Evolutionary conservation across 2,797 vertebrate genomes (phyloP).

Genomic region (Champsocephalus gunnari): DNA sequence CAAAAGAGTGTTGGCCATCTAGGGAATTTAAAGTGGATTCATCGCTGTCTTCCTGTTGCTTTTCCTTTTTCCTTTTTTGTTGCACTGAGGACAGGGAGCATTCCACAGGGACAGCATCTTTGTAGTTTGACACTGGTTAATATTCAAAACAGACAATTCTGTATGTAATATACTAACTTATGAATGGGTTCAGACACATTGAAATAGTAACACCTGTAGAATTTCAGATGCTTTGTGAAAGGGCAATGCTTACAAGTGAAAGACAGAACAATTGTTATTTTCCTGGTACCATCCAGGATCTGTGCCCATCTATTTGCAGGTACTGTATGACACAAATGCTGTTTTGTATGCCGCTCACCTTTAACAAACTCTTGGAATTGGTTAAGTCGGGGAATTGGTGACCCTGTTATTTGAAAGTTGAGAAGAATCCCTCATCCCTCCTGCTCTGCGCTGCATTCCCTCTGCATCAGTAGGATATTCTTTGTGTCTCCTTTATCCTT

Average conservation of each 20-base stretch:
- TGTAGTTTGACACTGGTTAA: constrained; percentile 40
- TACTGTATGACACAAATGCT: constrained; percentile 18
- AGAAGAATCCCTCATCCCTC: constrained; percentile 19
- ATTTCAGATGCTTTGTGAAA: constrained; percentile 3
- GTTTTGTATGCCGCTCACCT: constrained; percentile 50
- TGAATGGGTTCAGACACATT: background rate
- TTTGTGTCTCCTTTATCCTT: constrained; percentile 35
- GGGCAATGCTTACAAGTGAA: background rate
- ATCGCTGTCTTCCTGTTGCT: constrained; percentile 56
- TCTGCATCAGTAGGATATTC: constrained; percentile 16
- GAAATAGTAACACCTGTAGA: background rate
- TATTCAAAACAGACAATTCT: constrained; percentile 32
- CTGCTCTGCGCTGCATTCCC: constrained; percentile 7
- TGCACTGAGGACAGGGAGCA: constrained; percentile 3
- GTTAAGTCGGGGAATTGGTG: constrained; percentile 37
- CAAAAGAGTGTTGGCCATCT: constrained; percentile 50
- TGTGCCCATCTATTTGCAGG: constrained; percentile 27
- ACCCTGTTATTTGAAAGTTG: constrained; percentile 40
- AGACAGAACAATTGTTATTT: constrained; percentile 16
- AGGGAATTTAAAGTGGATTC: constrained; percentile 53
- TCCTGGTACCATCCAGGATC: constrained; percentile 23
- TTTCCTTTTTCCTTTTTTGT: constrained; percentile 3
- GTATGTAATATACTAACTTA: background rate
- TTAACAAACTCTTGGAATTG: constrained; percentile 33
- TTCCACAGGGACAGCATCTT: constrained; percentile 30